Conservation (phyloP, 1,140 invertebrate species). For the Drosophila ogumai region DNA sequence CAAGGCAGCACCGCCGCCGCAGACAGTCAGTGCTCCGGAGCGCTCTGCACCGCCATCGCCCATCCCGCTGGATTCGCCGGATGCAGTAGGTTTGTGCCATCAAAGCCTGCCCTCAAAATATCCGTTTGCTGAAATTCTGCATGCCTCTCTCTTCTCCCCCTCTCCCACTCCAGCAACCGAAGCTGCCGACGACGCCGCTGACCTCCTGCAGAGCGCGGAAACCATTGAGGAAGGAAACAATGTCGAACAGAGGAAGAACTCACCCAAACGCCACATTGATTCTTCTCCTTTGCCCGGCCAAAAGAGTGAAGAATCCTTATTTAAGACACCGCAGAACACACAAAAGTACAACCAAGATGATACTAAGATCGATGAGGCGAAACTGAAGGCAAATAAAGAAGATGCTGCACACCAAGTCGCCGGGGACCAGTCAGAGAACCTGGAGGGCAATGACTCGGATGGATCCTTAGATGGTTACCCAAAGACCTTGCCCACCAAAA, state of each 20-base stretch:
- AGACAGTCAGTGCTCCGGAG: slow-evolving; percentile 13
- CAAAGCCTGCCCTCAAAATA: neutral
- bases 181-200: neutral
- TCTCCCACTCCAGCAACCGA: neutral
- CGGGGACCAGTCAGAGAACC: no score
- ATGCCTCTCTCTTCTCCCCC: neutral
- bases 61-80: slow-evolving; percentile 13
- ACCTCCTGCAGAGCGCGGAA: neutral
- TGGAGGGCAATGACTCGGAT: neutral
- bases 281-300: neutral
- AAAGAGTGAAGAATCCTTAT: neutral
- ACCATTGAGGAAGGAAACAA: neutral
- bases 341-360: neutral
- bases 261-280: neutral
- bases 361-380: no score
- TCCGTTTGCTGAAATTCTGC: neutral
- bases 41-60: slow-evolving; percentile 8
- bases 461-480: neutral
- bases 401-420: neutral
- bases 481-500: slow-evolving; percentile 40
- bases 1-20: slow-evolving; percentile 60
- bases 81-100: slow-evolving; percentile 8
- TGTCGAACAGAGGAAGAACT: neutral
- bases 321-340: neutral
- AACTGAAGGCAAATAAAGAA: neutral